Evolutionary conservation across 2,888 invertebrate species (phyloP), one percentile per base, ranked within the genome.

Genomic region (Agriopis leucophaearia): DNA sequence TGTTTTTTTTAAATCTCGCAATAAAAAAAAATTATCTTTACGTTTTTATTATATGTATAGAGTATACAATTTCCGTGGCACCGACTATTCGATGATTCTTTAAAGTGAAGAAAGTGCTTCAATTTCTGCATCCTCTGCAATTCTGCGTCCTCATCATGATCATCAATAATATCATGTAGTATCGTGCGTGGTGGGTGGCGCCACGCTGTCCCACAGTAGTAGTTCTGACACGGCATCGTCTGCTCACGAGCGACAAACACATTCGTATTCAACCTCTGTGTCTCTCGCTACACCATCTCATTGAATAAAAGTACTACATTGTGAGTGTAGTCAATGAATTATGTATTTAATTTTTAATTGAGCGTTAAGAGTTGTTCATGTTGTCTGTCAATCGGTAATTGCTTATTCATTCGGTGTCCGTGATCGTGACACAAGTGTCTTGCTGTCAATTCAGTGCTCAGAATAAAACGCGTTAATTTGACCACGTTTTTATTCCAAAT

Each of bases 311-410:
- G 81, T 83, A 80, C 81, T 84, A 83, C 81, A 80, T 79, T 72
- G 78, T 63, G 69, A 71, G 74, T 67, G 75, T 79, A 73, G 76
- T 74, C 73, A 79, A 88, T 89, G 86, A 87, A 88, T 88, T 87
- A 88, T 88, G 82, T 83, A 87, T 88, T 65, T 77, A 66, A 81
- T 83, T 85, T 82, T 85, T 88, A 88, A 89, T 87, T 85, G 84
- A 84, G 78, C 78, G 78, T 82, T 83, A 82, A 81, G 78, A 78
- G 76, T 71, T 74, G 76, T 76, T 78, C 77, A 78, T 78, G 74
- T 79, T 78, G 74, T 78, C 75, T 78, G 76, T 81, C 75, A 79
- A 75, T 78, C 69, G 74, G 71, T 81, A 79, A 79, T 83, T 79
- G 77, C 71, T 79, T 80, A 79, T 80, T 81, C 78, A 82, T 80